Base-by-base conservation (phyloP, 2,888 invertebrate species). In the Drosophila lacicola region DNA sequence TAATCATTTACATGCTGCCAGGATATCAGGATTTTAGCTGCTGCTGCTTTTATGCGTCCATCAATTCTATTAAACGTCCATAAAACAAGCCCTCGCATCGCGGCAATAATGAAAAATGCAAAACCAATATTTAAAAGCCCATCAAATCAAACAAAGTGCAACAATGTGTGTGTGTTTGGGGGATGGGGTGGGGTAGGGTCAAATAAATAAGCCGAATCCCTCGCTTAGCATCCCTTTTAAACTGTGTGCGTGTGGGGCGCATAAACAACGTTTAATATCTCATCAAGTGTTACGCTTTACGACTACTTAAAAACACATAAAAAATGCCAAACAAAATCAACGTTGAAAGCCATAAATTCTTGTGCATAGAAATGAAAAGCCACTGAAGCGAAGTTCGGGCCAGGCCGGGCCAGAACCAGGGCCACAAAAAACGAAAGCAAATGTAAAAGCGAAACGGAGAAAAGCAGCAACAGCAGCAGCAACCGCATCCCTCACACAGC, bases 251-350 rank as follows among this genome's bases (percentile, higher is more conserved):
- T 17, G 10, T 9, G 41, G 41, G 19, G 53, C 70, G 54, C 67
- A 80, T 88, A 87, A 89, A 85, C 85, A 88, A 71, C 90, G 82
- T 90, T 90, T 90, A 91, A 90, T 91, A 90, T 88, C 84, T 82
- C 90, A 90, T 90, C 90, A 91, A 91, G 91, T 90, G 90, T 90
- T 89, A 78, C 85, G 80, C 82, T 91, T 91, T 91, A 91, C 85
- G 91, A 90, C 90, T 90, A 90, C 90, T 91, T 91, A 90, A 91
- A 91, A 90, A 77, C 81, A 88, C 90, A 88, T 91, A 91, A 90
- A 90, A 88, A 81, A 72, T 70, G 62, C 77, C 70, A 72, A 75
- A 74, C 73, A 87, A 83, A 88, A 88, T 80, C 88, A 88, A 88
- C 85, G 83, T 73, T 81, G 72, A 86, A 83, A 83, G 83, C 83